A percentile compares a stretch with the other conserved stretches of the same genome.
Conservation (phyloP, 2,113 vertebrate genomes). For the Bungarus multicinctus region DNA sequence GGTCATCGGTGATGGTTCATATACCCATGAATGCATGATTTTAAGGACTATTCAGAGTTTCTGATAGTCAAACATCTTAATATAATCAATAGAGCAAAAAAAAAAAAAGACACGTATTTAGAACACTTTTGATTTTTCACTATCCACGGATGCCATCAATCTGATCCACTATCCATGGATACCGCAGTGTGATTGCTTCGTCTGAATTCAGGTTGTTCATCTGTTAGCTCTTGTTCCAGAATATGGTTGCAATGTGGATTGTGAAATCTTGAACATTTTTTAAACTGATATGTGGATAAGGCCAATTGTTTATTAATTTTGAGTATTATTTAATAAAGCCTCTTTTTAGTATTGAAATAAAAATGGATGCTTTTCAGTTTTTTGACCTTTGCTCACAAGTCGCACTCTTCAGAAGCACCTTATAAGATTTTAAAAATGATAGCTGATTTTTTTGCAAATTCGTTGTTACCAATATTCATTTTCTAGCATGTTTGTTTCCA, state of each 20-base stretch:
- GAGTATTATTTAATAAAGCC: neutral
- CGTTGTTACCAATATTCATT: neutral
- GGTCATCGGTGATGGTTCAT: neutral
- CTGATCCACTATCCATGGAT: neutral
- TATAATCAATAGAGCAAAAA: neutral
- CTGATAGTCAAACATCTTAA: neutral
- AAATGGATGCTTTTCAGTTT: neutral
- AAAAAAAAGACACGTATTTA: neutral
- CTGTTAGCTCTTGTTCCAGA: neutral
- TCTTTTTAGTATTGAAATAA: neutral
- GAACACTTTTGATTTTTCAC: neutral
- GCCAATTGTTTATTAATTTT: neutral
- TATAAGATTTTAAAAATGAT: neutral
- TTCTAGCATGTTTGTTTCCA: neutral
- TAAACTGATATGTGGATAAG: neutral
- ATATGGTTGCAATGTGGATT: neutral
- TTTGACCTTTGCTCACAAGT: neutral
- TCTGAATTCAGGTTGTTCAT: neutral
- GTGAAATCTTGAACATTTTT: neutral
- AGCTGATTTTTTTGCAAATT: neutral
- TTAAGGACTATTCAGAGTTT: neutral
- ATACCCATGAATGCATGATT: neutral
- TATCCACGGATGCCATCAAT: neutral
- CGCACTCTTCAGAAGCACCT: neutral
- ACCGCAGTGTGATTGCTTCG: neutral